Percentiles rank a stretch among this genome's conserved stretches.
Conservation (phyloP, 2,888 invertebrate genomes). For the Pyrochroa serraticornis region DNA sequence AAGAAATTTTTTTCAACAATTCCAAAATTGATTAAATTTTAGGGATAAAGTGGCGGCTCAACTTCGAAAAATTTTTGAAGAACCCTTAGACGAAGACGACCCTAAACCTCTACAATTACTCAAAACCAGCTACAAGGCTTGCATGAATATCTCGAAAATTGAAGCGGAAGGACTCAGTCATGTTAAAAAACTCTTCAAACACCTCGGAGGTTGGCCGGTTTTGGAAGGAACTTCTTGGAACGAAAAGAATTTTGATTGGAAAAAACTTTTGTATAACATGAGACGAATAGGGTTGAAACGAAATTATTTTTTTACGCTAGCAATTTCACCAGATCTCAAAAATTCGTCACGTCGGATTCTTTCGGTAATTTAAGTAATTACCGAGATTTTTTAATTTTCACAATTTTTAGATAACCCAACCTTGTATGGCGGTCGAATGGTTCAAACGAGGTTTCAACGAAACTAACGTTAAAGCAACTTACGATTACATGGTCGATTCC, state of each 20-base stretch:
- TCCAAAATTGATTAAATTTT: slow-evolving; percentile 53
- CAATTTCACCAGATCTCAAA: not conserved
- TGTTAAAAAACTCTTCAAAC: slow-evolving; percentile 41
- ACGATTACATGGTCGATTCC: slow-evolving; percentile 48
- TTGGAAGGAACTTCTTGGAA: slow-evolving; percentile 76
- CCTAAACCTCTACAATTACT: slow-evolving; percentile 72
- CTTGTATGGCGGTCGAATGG: slow-evolving; percentile 60
- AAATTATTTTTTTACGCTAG: slow-evolving; percentile 16
- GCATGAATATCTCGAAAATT: slow-evolving; percentile 70
- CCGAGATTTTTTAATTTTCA: not conserved
- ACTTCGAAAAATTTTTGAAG: slow-evolving; percentile 68
- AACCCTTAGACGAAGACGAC: slow-evolving; percentile 62
- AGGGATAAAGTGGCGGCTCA: slow-evolving; percentile 72
- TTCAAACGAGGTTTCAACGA: slow-evolving; percentile 76
- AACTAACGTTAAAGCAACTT: slow-evolving; percentile 77
- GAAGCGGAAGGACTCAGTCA: slow-evolving; percentile 11
- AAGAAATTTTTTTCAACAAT: not conserved
- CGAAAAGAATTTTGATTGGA: slow-evolving; percentile 73
- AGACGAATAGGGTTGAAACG: slow-evolving; percentile 76
- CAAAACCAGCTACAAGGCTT: slow-evolving; percentile 78
- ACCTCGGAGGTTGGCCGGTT: slow-evolving; percentile 89
- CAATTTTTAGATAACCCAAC: slow-evolving; percentile 74
- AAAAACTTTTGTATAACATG: slow-evolving; percentile 75
- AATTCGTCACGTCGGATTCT: slow-evolving; percentile 10
- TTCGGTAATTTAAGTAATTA: not conserved